phyloP scores from a whole-genome alignment of 2,113 vertebrate species.

The Coturnix japonica region DNA sequence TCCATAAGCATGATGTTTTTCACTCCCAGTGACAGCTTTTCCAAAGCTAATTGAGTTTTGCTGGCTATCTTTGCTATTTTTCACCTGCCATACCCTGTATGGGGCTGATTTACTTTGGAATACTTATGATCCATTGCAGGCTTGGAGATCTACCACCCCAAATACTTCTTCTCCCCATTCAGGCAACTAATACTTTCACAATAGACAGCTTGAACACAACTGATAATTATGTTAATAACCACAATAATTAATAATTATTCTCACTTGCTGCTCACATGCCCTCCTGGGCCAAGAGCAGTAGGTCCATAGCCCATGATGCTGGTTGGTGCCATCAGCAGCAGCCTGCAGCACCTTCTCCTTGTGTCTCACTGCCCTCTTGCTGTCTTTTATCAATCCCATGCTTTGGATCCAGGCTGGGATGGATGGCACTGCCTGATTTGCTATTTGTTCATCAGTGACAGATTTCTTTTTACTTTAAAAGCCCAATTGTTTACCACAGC shows the following conservation, averaged over 20 bases:
- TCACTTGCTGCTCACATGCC: background rate
- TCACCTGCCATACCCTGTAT: background rate
- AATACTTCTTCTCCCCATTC: background rate
- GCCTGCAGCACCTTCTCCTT: background rate
- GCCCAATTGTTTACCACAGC: background rate
- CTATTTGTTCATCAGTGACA: background rate
- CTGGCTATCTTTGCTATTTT: background rate
- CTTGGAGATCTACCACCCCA: background rate
- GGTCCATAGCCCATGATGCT: background rate
- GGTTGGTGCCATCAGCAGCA: background rate
- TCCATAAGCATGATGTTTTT: fast-evolving
- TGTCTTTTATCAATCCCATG: background rate
- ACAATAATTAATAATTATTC: background rate
- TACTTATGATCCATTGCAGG: background rate
- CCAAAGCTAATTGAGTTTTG: background rate
- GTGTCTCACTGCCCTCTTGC: background rate
- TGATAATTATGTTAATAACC: background rate
- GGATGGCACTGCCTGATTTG: background rate
- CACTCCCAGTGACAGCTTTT: background rate
- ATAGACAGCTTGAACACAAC: background rate
- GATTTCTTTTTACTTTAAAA: background rate
- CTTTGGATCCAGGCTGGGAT: background rate
- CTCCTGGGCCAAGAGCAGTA: background rate
- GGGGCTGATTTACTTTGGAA: background rate
- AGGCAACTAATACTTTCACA: background rate